These are phyloP conservation scores for Cheiracanthium punctorium DNA, from an alignment of 2,888 invertebrate genomes.

Conservation along the genomic window DNA sequence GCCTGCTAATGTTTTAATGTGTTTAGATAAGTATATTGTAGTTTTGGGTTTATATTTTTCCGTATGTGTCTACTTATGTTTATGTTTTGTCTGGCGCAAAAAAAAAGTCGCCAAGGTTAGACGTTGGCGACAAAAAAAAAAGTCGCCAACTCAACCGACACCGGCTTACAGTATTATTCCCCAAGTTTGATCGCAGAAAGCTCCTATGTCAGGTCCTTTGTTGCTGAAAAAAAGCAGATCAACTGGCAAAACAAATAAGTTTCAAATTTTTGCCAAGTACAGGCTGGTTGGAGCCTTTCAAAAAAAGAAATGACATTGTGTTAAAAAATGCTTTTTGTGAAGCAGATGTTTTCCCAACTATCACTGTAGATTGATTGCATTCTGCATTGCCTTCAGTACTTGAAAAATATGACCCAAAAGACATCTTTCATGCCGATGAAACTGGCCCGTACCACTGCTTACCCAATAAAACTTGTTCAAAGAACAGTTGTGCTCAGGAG, in stretches of 20 bases:
- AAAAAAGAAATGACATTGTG: background rate
- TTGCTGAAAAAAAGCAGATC: conserved; percentile 5
- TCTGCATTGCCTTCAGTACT: background rate
- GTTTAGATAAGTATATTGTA: too few species aligned
- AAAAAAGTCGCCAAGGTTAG: too few species aligned
- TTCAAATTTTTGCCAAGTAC: background rate
- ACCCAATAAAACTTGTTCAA: background rate
- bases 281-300: background rate
- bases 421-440: background rate
- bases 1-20: too few species aligned
- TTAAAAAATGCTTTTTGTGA: background rate
- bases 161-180: too few species aligned
- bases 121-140: too few species aligned
- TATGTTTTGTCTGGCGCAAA: too few species aligned
- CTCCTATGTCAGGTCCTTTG: background rate
- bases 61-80: too few species aligned
- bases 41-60: too few species aligned
- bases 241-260: background rate
- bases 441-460: background rate
- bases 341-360: background rate
- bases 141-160: too few species aligned
- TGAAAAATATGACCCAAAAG: background rate
- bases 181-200: background rate
- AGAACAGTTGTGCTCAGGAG: background rate
- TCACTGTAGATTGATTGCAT: background rate